Base-by-base conservation (phyloP, 1,140 invertebrate species). In the Caerostris darwini region DNA sequence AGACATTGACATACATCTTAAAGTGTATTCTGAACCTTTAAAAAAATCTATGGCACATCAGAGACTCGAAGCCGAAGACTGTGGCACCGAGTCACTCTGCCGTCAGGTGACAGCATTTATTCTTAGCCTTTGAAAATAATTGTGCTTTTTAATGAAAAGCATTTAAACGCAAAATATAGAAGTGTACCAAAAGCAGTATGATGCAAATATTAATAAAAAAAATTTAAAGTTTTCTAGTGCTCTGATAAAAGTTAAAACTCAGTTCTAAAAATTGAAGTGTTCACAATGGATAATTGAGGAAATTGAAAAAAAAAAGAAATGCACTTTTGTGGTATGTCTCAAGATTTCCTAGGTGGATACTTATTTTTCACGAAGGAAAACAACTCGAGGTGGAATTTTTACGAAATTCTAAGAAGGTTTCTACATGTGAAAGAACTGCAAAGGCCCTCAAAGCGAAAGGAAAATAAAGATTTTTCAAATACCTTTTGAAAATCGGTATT, bases 251-350 rank as follows among this genome's bases (percentile, higher is more conserved):
- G 19, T 34, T 12, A 5, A 64, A 64, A 10, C 71, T 5, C 7
- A n/a, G 53, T 50, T 50, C 34, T 77, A 14, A 77, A 53, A 50
- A 7, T 77, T 50, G 71, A 77, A 12, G 71, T 50, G 71, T 77
- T 12, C 10, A 77, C 71, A 77, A 77, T 77, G 71, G 71, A 77
- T 77, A 77, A 77, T 53, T 77, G 71, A 77, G 71, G 50, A 34
- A 12, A 50, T 50, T 77, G 53, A 50, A 77, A 50, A 77, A 34
- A 12, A 12, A 77, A 77, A 34, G 53, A 77, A 77, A 50, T 19
- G 61, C 71, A 5, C 34, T 34, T 77, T 77, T 53, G 71, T 50
- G 34, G 50, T 7, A 77, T 50, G 19, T 77, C 71, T 77, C 53
- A 77, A 77, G 71, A 77, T 77, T 77, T 77, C 71, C 71, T 19